A percentile compares a stretch with the other conserved stretches of the same genome.
These are phyloP conservation scores for Coturnix japonica DNA, from an alignment of 2,113 vertebrate species.

Conservation along the genomic window DNA sequence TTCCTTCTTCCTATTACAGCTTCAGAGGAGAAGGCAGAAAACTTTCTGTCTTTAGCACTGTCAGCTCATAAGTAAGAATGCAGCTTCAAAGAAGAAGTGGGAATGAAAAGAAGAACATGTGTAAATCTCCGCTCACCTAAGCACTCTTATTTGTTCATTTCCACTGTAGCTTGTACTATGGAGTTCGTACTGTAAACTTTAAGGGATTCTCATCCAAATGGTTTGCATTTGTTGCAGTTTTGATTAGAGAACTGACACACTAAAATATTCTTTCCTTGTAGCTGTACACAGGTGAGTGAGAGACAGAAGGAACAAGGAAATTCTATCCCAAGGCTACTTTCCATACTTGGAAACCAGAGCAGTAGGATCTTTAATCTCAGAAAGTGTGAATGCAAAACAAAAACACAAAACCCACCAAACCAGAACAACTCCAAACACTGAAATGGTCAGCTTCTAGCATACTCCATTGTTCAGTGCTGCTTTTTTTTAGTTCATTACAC, in stretches of 20 bases:
- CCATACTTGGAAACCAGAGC: not conserved
- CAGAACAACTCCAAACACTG: not conserved
- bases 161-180: not conserved
- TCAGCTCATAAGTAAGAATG: not conserved
- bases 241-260: not conserved
- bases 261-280: not conserved
- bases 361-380: not conserved
- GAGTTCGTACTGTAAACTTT: not conserved
- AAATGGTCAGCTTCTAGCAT: not conserved
- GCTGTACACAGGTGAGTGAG: not conserved
- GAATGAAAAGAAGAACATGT: not conserved
- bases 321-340: not conserved
- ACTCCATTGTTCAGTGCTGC: not conserved
- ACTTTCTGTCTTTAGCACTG: not conserved
- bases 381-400: not conserved
- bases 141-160: not conserved
- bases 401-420: not conserved
- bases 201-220: not conserved
- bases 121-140: not conserved
- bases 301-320: not conserved
- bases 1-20: not conserved
- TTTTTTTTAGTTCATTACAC: not conserved
- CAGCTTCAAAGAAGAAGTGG: not conserved
- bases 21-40: not conserved
- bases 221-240: not conserved